A percentile compares a stretch with the other conserved stretches of the same genome.
phyloP scores from a whole-genome alignment of 2,113 vertebrate species.

The Calidris pygmaea region DNA sequence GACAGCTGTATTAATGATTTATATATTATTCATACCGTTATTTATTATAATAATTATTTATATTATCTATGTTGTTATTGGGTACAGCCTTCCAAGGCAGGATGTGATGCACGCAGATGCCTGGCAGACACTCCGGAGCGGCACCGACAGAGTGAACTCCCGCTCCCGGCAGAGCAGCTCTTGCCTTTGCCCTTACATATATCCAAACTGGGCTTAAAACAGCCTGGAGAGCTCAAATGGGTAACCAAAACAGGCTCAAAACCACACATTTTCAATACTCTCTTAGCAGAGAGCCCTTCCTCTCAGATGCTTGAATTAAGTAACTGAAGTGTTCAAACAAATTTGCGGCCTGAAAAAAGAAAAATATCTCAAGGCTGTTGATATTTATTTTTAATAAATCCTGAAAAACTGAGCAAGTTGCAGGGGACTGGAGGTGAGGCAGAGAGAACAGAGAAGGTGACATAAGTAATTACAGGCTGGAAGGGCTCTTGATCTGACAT shows the following conservation, averaged over 20 bases:
- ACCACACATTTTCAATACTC: background rate
- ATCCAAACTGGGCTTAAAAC: background rate
- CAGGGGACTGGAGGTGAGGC: background rate
- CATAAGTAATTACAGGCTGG: background rate
- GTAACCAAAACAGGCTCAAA: background rate
- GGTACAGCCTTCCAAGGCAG: background rate
- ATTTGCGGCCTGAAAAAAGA: background rate
- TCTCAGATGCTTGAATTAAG: background rate
- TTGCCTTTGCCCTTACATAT: background rate
- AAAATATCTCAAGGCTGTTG: background rate
- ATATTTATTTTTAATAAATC: constrained; percentile 8
- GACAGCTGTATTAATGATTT: background rate
- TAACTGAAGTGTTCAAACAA: background rate
- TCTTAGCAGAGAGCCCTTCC: background rate
- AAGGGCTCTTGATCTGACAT: background rate
- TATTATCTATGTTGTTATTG: background rate
- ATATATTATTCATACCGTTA: background rate
- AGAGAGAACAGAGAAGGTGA: background rate
- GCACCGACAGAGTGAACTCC: background rate
- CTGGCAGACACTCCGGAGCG: background rate
- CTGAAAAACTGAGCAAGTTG: background rate
- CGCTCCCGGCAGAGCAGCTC: background rate
- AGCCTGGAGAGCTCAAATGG: background rate
- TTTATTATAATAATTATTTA: background rate
- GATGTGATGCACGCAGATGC: background rate